Evolutionary conservation across 2,888 invertebrate species (phyloP).

Genomic region (Andricus quercusramuli): DNA sequence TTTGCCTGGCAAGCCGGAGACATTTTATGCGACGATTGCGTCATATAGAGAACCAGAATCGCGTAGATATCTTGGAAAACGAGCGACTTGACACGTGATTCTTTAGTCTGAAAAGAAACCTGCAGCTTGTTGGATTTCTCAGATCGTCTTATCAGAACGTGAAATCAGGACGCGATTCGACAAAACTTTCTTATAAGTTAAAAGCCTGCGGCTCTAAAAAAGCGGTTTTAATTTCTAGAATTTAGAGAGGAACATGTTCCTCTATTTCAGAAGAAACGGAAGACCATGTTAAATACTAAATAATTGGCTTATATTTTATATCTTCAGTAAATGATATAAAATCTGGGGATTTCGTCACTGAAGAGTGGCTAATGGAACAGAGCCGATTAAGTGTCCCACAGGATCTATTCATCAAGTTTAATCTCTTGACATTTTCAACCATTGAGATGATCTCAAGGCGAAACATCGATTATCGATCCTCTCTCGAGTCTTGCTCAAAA

Average conservation of each 20-base stretch:
- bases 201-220: not conserved
- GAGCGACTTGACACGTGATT: constrained; percentile 27
- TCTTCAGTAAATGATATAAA: not conserved
- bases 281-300: not conserved
- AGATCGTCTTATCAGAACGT: constrained; percentile 16
- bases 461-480: constrained; percentile 24
- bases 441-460: constrained; percentile 44
- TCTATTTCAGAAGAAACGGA: not conserved
- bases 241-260: not conserved
- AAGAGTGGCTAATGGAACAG: not conserved
- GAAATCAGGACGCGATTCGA: not conserved
- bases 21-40: constrained; percentile 64
- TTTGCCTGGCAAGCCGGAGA: constrained; percentile 65
- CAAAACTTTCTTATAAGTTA: not conserved
- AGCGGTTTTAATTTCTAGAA: constrained; percentile 8
- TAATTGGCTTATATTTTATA: not conserved
- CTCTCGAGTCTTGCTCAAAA: not conserved
- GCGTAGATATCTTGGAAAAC: constrained; percentile 60
- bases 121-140: constrained; percentile 15
- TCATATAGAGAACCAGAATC: constrained; percentile 68
- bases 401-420: constrained; percentile 29
- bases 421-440: constrained; percentile 39
- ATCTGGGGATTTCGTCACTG: not conserved
- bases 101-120: constrained; percentile 15
- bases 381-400: not conserved